Base-by-base conservation (phyloP, 2,113 vertebrate genomes). In the Cettia cetti region DNA sequence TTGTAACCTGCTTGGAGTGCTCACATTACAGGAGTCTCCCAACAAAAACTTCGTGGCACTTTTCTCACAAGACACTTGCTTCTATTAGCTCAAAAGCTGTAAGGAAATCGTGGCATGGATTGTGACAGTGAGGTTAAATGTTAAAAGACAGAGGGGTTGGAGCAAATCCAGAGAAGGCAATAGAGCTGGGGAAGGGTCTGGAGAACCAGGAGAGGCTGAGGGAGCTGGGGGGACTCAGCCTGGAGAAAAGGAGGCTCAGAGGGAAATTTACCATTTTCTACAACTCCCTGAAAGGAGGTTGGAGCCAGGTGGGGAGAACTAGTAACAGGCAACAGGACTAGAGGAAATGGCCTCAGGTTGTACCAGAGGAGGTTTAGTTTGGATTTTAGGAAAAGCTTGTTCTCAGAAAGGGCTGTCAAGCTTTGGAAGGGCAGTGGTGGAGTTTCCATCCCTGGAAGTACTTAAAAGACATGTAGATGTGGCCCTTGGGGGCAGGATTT, bases 141-240 rank as follows among this genome's bases (percentile, higher is more conserved):
- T 35, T 65, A 45, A 47, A 28, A 59, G 26, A 35, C 15, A 15
- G 24, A 68, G 9, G 24, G n/a, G 13, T 28, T 89, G n/a, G 39
- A 68, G 30, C 3, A 11, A 28, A 42, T 68, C 24, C n/a, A 31
- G 69, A 30, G 9, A 60, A 53, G 16, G 23, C 20, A 60, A 66
- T 0, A 0, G 33, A 82, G 28, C 4, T 74, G 31, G 22, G 8
- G 42, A 49, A 57, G 26, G 6, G 5, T 22, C 26, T 80, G 49
- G 76, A 56, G 42, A 45, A 31, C 49, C 50, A 49, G 26, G 42
- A 56, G 50, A 9, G 19, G 42, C 35, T 56, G 66, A 56, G 57
- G 26, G 57, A 47, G n/a, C 8, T 47, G 52, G 26, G 5, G 9
- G 14, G 18, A 3, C 53, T 44, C 26, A 77, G 22, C 17, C 54